phyloP scores from a whole-genome alignment of 2,888 invertebrate species.

The Mantis religiosa region DNA sequence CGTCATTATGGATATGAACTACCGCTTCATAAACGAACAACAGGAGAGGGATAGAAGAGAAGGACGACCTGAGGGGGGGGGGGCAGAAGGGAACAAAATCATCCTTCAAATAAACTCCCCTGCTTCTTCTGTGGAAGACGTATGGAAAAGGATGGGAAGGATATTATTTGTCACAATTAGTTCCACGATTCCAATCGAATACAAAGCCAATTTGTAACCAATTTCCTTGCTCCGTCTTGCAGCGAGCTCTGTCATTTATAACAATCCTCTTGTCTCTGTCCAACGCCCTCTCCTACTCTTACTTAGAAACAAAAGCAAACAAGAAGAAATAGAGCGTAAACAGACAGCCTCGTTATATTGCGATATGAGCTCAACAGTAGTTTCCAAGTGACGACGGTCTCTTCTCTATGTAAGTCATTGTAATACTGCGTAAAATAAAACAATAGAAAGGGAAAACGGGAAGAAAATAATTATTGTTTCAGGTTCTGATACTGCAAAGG shows the following conservation, averaged over 20 bases:
- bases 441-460: background rate
- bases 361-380: background rate
- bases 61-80: background rate
- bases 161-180: conserved; percentile 25
- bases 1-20: conserved; percentile 10
- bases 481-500: no score
- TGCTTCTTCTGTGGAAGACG: background rate
- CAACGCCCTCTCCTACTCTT: background rate
- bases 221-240: conserved; percentile 14
- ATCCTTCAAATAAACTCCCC: background rate
- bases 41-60: background rate
- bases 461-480: background rate
- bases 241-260: conserved; percentile 6
- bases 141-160: conserved; percentile 3
- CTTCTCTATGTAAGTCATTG: background rate
- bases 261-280: background rate
- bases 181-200: conserved; percentile 25
- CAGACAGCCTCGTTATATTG: background rate
- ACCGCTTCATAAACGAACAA: conserved; percentile 8
- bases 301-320: background rate
- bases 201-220: conserved; percentile 21
- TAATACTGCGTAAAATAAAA: background rate
- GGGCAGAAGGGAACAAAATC: background rate
- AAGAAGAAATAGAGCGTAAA: background rate
- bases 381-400: background rate